Percentiles rank a stretch among this genome's conserved stretches.
Conservation (phyloP, 1,140 invertebrate species). For the Tetraneura akinire region DNA sequence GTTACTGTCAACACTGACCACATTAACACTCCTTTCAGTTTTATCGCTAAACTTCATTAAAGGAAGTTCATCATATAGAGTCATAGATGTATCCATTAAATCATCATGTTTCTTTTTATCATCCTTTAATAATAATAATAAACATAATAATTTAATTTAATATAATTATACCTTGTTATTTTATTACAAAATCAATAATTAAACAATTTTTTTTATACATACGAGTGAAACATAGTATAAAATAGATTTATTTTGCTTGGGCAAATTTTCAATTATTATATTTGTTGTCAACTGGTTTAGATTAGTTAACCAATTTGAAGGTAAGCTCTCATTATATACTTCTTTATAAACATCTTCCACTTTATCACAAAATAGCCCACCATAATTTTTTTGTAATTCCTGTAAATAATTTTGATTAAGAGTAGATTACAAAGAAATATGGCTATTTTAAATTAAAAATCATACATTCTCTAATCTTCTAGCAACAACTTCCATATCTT, state of each 20-base stretch:
- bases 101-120: background rate
- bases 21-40: background rate
- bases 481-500: slow-evolving; percentile 24
- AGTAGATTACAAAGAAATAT: background rate
- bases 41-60: slow-evolving; percentile 34
- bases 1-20: background rate
- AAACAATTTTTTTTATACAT: background rate
- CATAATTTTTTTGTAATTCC: slow-evolving; percentile 42
- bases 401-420: background rate
- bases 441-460: background rate
- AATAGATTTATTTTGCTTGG: slow-evolving; percentile 35
- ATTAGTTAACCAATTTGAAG: slow-evolving; percentile 7
- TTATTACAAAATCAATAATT: background rate
- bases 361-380: slow-evolving; percentile 36
- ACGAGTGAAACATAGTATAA: slow-evolving; percentile 19
- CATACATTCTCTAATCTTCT: slow-evolving; percentile 16
- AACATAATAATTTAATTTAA: no score
- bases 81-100: background rate
- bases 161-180: background rate
- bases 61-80: background rate
- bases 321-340: slow-evolving; percentile 16
- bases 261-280: slow-evolving; percentile 31
- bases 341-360: slow-evolving; percentile 41
- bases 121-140: background rate
- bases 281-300: background rate